These are phyloP conservation scores for Misgurnus anguillicaudatus DNA, from an alignment of 2,113 vertebrate genomes.

Conservation along the genomic window DNA sequence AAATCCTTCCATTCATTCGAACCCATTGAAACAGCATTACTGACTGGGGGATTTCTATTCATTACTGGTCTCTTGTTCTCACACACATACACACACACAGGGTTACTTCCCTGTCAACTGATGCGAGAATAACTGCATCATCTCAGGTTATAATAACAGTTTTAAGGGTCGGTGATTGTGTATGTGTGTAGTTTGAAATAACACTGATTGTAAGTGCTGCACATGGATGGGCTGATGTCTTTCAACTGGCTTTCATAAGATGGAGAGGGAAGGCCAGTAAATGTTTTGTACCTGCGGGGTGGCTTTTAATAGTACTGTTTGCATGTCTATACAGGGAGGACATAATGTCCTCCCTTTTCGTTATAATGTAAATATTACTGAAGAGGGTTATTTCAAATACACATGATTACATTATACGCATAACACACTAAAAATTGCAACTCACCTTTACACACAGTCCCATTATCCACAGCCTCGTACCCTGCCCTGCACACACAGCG, in stretches of 20 bases:
- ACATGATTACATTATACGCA: neutral
- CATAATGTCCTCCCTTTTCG: neutral
- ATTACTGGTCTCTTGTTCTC: slow-evolving; percentile 33
- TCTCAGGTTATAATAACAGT: slow-evolving; percentile 28
- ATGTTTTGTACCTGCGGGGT: slow-evolving; percentile 21
- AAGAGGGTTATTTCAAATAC: neutral
- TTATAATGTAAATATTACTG: neutral
- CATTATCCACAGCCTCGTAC: slow-evolving; percentile 85
- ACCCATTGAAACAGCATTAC: slow-evolving; percentile 38
- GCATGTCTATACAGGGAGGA: neutral
- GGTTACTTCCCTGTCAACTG: neutral
- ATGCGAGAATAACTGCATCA: slow-evolving; percentile 23
- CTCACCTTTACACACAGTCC: slow-evolving; percentile 89
- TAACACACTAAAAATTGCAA: neutral
- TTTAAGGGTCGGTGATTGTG: slow-evolving; percentile 28
- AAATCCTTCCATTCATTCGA: slow-evolving; percentile 44
- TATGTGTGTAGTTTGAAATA: slow-evolving; percentile 6
- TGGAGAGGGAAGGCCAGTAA: slow-evolving; percentile 7
- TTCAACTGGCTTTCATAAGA: slow-evolving; percentile 27
- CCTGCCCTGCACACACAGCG: slow-evolving; percentile 93
- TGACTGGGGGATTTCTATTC: slow-evolving; percentile 47
- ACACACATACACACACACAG: slow-evolving; percentile 6
- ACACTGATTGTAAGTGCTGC: slow-evolving; percentile 28
- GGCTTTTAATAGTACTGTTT: slow-evolving; percentile 13
- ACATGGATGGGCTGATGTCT: slow-evolving; percentile 38